These are phyloP conservation scores for Ceuthmochares aereus DNA, from an alignment of 2,113 vertebrate genomes.

Conservation along the genomic window DNA sequence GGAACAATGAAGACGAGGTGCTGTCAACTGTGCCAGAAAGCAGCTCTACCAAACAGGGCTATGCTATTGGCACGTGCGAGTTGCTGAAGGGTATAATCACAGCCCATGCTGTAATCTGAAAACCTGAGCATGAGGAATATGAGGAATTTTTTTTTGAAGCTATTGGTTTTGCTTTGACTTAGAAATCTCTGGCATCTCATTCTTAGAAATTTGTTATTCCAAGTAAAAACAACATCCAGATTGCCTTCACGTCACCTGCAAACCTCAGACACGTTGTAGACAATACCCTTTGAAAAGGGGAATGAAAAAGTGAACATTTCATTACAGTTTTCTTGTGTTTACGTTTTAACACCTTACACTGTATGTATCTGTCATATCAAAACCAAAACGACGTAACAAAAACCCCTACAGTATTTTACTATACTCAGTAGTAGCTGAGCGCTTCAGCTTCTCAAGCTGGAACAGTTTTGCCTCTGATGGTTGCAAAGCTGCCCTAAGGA, in stretches of 20 bases:
- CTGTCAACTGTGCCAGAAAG: slow-evolving; percentile 14
- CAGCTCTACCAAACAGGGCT: background rate
- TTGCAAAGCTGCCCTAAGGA: background rate
- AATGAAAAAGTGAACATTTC: background rate
- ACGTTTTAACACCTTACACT: background rate
- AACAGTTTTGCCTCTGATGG: background rate
- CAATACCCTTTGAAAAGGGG: background rate
- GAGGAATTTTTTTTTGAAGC: background rate
- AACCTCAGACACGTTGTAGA: background rate
- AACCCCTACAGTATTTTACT: background rate
- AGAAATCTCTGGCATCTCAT: background rate
- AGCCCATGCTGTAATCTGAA: background rate
- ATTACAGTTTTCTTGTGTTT: background rate
- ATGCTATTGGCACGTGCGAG: background rate
- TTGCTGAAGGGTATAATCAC: background rate
- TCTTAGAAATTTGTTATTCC: background rate
- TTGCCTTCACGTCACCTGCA: background rate
- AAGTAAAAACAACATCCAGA: background rate
- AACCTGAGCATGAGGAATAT: background rate
- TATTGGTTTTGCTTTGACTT: background rate
- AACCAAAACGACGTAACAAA: background rate
- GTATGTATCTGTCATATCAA: background rate
- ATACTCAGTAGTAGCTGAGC: background rate
- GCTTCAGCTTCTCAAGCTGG: background rate
- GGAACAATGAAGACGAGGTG: background rate